Evolutionary conservation across 2,888 invertebrate genomes (phyloP).

Genomic region (Drosophila tanythrix): DNA sequence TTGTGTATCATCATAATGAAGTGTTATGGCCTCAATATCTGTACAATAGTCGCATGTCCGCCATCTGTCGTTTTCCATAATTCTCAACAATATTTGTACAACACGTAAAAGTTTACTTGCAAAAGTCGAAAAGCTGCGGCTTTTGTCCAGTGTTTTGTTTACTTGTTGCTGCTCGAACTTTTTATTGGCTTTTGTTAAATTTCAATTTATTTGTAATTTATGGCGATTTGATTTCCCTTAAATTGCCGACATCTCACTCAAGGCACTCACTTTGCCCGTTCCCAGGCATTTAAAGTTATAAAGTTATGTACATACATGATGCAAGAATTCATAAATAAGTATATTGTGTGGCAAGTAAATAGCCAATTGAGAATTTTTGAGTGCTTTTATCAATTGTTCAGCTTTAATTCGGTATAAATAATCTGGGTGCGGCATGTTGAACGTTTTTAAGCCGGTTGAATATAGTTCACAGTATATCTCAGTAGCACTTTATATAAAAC

Average conservation of each 20-base stretch:
- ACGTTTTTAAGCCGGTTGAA: not conserved
- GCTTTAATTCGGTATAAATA: not conserved
- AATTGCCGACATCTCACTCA: constrained; percentile 7
- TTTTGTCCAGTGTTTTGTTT: constrained; percentile 33
- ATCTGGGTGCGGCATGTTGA: not conserved
- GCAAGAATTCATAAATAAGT: not conserved
- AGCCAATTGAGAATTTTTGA: constrained; percentile 10
- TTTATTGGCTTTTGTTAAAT: constrained; percentile 31
- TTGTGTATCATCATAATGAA: constrained; percentile 56
- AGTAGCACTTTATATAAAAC: too few species aligned
- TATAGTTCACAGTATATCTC: not conserved
- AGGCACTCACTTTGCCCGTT: constrained; percentile 5
- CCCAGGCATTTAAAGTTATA: constrained; percentile 18
- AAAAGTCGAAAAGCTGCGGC: constrained; percentile 36
- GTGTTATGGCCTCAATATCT: constrained; percentile 56
- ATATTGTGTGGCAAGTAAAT: not conserved
- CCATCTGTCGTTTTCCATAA: constrained; percentile 28
- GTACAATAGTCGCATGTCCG: constrained; percentile 37
- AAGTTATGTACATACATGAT: not conserved
- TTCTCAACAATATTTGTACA: constrained; percentile 38
- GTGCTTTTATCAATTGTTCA: constrained; percentile 2
- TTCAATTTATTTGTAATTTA: constrained; percentile 54
- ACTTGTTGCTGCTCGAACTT: constrained; percentile 40
- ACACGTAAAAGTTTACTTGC: constrained; percentile 34
- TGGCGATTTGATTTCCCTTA: constrained; percentile 50